Evolutionary conservation across 2,797 vertebrate species (phyloP).

Genomic region (Sebastiscus albofasciatus): DNA sequence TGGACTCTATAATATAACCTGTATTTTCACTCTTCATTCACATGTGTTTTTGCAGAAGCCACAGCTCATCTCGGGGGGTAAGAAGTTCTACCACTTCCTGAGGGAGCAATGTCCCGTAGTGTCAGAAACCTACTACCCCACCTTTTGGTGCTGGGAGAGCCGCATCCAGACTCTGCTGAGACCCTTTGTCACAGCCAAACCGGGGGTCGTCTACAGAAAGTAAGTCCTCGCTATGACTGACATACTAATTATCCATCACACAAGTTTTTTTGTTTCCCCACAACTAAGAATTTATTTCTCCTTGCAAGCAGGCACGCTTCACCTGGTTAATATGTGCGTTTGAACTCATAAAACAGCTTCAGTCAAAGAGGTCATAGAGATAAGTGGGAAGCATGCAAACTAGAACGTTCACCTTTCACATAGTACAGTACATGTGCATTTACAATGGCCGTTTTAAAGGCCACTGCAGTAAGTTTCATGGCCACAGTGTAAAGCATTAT

Average conservation of each 20-base stretch:
- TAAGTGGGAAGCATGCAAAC: neutral
- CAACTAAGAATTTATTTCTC: neutral
- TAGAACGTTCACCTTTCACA: neutral
- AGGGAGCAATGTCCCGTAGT: slow-evolving; percentile 94
- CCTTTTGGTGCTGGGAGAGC: slow-evolving; percentile 99
- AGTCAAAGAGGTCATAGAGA: neutral
- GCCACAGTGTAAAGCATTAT: neutral
- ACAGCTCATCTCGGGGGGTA: slow-evolving; percentile 91
- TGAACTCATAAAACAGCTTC: neutral
- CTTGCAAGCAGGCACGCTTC: neutral
- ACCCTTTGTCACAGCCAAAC: slow-evolving; percentile 95
- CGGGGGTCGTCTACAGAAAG: slow-evolving; percentile 94
- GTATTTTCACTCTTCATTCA: neutral
- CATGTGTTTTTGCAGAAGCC: slow-evolving; percentile 88
- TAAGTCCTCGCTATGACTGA: slow-evolving; percentile 76
- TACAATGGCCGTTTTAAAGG: neutral
- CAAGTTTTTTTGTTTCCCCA: neutral
- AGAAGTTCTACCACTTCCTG: slow-evolving; percentile 93
- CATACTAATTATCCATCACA: neutral
- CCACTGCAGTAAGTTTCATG: neutral
- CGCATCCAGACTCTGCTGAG: slow-evolving; percentile 94
- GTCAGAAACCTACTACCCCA: slow-evolving; percentile 97
- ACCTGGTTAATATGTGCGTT: neutral
- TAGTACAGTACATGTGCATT: neutral
- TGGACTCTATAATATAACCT: neutral